These are phyloP conservation scores for Hylomyscus alleni DNA, from an alignment of 2,797 vertebrate genomes.

Conservation along the genomic window DNA sequence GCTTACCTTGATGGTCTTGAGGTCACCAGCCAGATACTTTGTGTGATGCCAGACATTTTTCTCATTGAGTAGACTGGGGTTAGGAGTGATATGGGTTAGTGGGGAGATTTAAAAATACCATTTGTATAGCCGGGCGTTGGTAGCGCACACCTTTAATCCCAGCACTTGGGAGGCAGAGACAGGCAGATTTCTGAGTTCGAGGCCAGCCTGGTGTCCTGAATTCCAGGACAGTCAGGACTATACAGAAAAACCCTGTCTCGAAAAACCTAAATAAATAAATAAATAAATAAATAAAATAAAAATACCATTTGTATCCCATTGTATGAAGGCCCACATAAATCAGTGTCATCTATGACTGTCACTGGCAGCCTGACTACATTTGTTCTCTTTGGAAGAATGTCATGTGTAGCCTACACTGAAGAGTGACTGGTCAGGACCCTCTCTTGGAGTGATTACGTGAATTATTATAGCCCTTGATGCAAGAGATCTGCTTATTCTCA, in stretches of 20 bases:
- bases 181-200: no score
- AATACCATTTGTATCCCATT: not conserved
- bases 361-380: not conserved
- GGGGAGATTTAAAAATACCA: not conserved
- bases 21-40: not conserved
- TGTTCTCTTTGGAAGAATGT: conserved; percentile 13
- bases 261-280: no score
- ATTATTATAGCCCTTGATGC: not conserved
- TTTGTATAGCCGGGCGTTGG: not conserved
- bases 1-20: not conserved
- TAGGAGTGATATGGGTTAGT: not conserved
- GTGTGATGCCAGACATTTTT: not conserved
- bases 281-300: no score
- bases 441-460: not conserved
- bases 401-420: not conserved
- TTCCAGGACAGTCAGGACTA: no score
- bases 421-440: not conserved
- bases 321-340: not conserved
- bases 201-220: no score
- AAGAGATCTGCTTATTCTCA: not conserved
- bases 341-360: not conserved
- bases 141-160: no score
- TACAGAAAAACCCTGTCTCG: no score
- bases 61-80: not conserved
- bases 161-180: no score